Evolutionary conservation across 2,888 invertebrate genomes (phyloP).

Genomic region (Spisula subtruncata): DNA sequence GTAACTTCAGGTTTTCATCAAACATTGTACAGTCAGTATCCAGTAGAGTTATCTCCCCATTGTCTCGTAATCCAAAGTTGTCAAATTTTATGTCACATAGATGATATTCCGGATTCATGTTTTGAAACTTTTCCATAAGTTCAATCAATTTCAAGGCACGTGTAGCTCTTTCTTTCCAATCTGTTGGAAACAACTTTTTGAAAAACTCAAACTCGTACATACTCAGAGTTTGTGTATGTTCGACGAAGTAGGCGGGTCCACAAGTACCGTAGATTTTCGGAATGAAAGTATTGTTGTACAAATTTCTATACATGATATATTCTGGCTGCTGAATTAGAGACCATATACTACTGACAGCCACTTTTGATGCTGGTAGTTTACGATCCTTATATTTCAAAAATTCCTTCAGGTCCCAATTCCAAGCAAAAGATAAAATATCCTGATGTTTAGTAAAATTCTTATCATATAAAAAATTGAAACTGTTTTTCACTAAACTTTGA

Average conservation of each 20-base stretch:
- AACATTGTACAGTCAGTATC: slow-evolving; percentile 91
- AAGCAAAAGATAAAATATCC: slow-evolving; percentile 68
- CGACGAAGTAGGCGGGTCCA: slow-evolving; percentile 91
- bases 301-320: slow-evolving; percentile 90
- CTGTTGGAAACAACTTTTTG: slow-evolving; percentile 72
- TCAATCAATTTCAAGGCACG: slow-evolving; percentile 89
- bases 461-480: slow-evolving; percentile 51
- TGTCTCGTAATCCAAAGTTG: slow-evolving; percentile 90
- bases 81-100: slow-evolving; percentile 92
- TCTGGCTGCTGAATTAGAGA: slow-evolving; percentile 91
- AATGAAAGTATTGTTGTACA: slow-evolving; percentile 90
- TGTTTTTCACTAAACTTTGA: slow-evolving; percentile 58
- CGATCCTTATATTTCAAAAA: slow-evolving; percentile 50
- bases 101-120: slow-evolving; percentile 90
- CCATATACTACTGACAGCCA: slow-evolving; percentile 88
- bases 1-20: slow-evolving; percentile 86
- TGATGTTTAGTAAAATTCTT: slow-evolving; percentile 50
- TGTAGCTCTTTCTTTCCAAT: slow-evolving; percentile 78
- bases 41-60: slow-evolving; percentile 89
- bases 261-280: slow-evolving; percentile 91
- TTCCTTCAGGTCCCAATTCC: slow-evolving; percentile 64
- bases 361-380: slow-evolving; percentile 40
- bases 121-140: slow-evolving; percentile 89
- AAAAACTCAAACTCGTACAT: slow-evolving; percentile 71
- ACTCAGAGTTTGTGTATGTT: slow-evolving; percentile 88